These are phyloP conservation scores for Microctonus hyperodae DNA, from an alignment of 2,888 invertebrate genomes.

Conservation along the genomic window DNA sequence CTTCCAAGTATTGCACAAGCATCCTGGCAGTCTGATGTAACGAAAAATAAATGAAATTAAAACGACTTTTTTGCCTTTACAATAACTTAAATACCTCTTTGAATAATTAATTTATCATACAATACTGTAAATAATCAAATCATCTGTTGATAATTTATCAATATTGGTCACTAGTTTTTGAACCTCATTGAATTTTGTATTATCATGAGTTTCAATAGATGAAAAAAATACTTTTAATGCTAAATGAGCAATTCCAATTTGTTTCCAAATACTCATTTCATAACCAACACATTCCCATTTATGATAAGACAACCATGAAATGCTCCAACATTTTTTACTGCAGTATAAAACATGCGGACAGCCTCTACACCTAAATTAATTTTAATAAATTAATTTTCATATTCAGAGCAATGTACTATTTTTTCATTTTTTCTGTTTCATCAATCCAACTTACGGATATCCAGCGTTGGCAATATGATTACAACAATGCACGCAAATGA, in stretches of 20 bases:
- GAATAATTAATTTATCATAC: slow-evolving; percentile 65
- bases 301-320: slow-evolving; percentile 70
- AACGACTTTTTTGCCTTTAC: slow-evolving; percentile 17
- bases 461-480: slow-evolving; percentile 64
- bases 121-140: slow-evolving; percentile 75
- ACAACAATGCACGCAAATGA: slow-evolving; percentile 79
- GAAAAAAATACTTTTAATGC: slow-evolving; percentile 75
- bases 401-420: too few relatives aligned
- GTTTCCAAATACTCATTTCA: slow-evolving; percentile 70
- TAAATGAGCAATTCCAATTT: slow-evolving; percentile 80
- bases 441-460: slow-evolving; percentile 71
- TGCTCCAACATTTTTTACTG: slow-evolving; percentile 68
- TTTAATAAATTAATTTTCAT: neutral
- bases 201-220: slow-evolving; percentile 58
- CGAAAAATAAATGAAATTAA: neutral
- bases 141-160: slow-evolving; percentile 70
- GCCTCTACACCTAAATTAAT: slow-evolving; percentile 67
- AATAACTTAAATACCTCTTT: slow-evolving; percentile 6
- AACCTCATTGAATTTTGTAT: slow-evolving; percentile 69
- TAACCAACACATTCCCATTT: slow-evolving; percentile 76
- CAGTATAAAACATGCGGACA: slow-evolving; percentile 78
- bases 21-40: slow-evolving; percentile 71
- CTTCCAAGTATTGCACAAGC: slow-evolving; percentile 71
- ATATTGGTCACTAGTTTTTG: slow-evolving; percentile 78
- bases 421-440: too few relatives aligned